A percentile compares a stretch with the other conserved stretches of the same genome.
phyloP scores from a whole-genome alignment of 2,797 vertebrate genomes.

The Oophaga sylvatica region DNA sequence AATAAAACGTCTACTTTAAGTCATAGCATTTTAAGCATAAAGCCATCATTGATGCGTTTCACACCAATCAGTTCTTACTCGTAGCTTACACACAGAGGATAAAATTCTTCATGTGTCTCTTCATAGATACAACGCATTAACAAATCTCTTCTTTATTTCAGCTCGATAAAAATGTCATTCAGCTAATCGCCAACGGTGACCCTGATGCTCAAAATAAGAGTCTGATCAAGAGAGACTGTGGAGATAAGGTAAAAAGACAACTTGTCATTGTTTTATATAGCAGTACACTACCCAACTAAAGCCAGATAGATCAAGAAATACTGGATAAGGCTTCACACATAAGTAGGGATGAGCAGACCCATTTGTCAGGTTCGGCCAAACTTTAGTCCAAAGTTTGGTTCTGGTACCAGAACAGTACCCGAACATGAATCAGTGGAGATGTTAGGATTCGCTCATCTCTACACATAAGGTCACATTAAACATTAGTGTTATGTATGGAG shows the following conservation, averaged over 20 bases:
- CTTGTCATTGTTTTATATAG: neutral
- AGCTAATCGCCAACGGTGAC: slow-evolving; percentile 81
- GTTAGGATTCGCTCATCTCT: too few species aligned
- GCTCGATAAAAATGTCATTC: slow-evolving; percentile 91
- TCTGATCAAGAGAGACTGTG: slow-evolving; percentile 87
- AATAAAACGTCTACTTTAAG: too few species aligned
- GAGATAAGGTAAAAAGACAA: slow-evolving; percentile 63
- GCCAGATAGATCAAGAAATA: neutral
- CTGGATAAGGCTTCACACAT: neutral
- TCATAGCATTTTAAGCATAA: too few species aligned
- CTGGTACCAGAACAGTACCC: too few species aligned
- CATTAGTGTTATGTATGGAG: neutral
- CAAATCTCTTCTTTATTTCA: slow-evolving; percentile 64
- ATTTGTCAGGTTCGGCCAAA: too few species aligned
- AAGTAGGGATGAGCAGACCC: too few species aligned
- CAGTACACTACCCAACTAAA: too few species aligned
- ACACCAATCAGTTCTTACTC: too few species aligned
- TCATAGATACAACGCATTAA: neutral
- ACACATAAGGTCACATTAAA: neutral
- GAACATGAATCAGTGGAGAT: too few species aligned
- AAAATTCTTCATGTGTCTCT: neutral
- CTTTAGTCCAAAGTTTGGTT: too few species aligned
- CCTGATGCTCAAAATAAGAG: slow-evolving; percentile 83
- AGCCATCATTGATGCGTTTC: too few species aligned
- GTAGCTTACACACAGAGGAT: neutral